These are phyloP conservation scores for Lacerta agilis DNA, from an alignment of 2,797 vertebrate species.

Conservation along the genomic window DNA sequence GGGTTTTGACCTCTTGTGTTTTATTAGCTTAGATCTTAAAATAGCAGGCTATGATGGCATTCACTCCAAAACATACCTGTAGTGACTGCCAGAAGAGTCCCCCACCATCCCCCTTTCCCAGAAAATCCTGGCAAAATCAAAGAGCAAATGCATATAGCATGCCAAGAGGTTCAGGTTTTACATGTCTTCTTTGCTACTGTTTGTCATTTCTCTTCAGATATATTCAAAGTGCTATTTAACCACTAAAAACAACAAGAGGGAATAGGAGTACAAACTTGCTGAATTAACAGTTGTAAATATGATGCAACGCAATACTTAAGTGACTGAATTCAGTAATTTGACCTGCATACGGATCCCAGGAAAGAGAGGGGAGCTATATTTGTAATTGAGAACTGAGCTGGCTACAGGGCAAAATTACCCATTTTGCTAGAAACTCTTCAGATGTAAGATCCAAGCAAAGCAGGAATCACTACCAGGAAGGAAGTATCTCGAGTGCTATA, in stretches of 20 bases:
- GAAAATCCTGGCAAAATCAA: slow-evolving; percentile 5
- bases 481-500: background rate
- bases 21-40: background rate
- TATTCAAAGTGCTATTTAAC: background rate
- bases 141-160: background rate
- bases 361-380: background rate
- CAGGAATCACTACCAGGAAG: background rate
- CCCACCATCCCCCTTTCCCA: background rate
- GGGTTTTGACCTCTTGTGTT: background rate
- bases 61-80: background rate
- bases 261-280: background rate
- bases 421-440: background rate
- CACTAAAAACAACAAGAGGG: background rate
- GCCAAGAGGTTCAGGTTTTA: background rate
- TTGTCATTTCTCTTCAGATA: slow-evolving; percentile 2
- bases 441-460: background rate
- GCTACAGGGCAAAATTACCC: background rate
- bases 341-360: background rate
- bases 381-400: background rate
- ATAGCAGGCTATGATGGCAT: background rate
- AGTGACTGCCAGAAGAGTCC: background rate
- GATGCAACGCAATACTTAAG: slow-evolving; percentile 2
- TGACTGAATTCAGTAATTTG: background rate
- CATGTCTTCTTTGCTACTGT: background rate
- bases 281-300: slow-evolving; percentile 1